A percentile compares a stretch with the other conserved stretches of the same genome.
phyloP scores from a whole-genome alignment of 2,888 invertebrate genomes.

The Orthonevra nobilis region DNA sequence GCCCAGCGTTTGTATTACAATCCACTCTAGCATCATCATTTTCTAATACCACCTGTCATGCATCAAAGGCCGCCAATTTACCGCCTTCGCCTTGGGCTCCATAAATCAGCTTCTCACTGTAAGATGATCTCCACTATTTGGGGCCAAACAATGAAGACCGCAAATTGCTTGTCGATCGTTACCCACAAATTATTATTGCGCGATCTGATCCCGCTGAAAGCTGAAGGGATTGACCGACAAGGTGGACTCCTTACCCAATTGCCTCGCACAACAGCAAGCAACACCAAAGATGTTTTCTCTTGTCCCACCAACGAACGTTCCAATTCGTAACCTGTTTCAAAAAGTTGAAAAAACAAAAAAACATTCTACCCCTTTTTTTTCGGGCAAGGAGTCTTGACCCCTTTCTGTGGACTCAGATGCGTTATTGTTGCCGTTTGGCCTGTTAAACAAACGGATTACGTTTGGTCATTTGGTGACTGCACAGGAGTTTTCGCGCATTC shows the following conservation, averaged over 20 bases:
- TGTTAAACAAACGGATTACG: constrained; percentile 37
- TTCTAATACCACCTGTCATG: constrained; percentile 9
- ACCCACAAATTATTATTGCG: constrained; percentile 49
- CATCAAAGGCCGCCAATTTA: background rate
- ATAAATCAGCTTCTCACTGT: constrained; percentile 56
- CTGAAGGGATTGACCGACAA: constrained; percentile 31
- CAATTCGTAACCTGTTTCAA: constrained; percentile 55
- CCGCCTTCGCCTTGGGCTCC: constrained; percentile 20
- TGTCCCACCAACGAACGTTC: constrained; percentile 23
- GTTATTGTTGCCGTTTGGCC: background rate
- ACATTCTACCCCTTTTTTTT: background rate
- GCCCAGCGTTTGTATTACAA: background rate
- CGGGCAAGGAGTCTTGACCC: constrained; percentile 20
- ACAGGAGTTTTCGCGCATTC: constrained; percentile 34
- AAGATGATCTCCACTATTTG: constrained; percentile 37
- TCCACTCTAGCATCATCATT: background rate
- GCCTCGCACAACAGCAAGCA: background rate
- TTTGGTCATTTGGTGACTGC: constrained; percentile 34
- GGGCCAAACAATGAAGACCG: constrained; percentile 51
- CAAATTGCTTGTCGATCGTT: constrained; percentile 59
- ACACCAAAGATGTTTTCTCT: constrained; percentile 41
- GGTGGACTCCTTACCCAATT: constrained; percentile 27
- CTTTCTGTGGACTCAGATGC: background rate
- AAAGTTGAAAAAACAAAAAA: background rate
- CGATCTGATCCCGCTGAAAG: constrained; percentile 22